A percentile compares a stretch with the other conserved stretches of the same genome.
phyloP scores from a whole-genome alignment of 1,140 invertebrate species.

The Dreissena rostriformis region DNA sequence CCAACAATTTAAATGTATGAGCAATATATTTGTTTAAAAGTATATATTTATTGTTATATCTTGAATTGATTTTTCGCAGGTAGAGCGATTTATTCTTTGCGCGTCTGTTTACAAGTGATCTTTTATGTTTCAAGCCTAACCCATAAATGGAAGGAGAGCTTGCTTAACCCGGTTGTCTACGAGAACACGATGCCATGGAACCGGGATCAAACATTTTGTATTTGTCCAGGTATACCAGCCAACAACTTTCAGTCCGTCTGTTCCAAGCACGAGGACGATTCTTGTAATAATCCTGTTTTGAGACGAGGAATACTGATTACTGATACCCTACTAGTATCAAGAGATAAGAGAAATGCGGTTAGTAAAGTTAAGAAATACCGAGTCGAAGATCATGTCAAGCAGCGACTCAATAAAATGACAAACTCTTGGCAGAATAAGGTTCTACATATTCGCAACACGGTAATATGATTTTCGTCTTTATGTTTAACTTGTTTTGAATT shows the following conservation, averaged over 20 bases:
- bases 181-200: not conserved
- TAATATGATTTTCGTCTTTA: not conserved
- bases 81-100: too few species aligned
- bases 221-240: not conserved
- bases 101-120: too few species aligned
- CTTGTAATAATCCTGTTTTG: not conserved
- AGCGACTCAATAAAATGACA: not conserved
- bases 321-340: too few species aligned
- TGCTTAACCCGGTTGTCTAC: conserved; percentile 21
- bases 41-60: too few species aligned
- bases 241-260: not conserved
- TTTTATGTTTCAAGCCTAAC: not conserved
- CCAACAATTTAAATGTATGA: not conserved
- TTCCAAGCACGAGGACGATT: conserved; percentile 12
- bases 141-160: not conserved
- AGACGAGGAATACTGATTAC: not conserved
- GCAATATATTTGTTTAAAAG: not conserved
- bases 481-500: not conserved
- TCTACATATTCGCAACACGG: not conserved
- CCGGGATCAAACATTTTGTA: conserved; percentile 2
- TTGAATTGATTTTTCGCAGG: too few species aligned
- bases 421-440: not conserved
- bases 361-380: not conserved
- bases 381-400: not conserved
- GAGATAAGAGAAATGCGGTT: not conserved